Evolutionary conservation across 2,888 invertebrate genomes (phyloP), one percentile per base, ranked within the genome.

Genomic region (Rhagonycha lutea): DNA sequence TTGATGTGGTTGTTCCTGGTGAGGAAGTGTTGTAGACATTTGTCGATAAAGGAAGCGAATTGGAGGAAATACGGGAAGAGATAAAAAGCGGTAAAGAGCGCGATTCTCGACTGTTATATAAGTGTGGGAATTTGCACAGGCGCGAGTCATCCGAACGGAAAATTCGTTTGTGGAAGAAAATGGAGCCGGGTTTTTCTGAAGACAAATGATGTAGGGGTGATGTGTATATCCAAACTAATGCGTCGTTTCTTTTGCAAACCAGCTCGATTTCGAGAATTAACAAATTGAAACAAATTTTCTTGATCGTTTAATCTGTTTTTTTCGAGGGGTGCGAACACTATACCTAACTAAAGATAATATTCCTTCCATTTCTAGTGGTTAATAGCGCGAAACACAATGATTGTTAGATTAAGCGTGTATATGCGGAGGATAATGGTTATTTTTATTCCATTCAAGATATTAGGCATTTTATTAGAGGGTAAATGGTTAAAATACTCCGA

Each of bases 121-220:
- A 86, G 86, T 88, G 87, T 88, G 88, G 86, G 88, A 87, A 88
- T 83, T 83, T 79, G 82, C 84, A 81, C 86, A 86, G 86, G 83
- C 85, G 85, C 80, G 81, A 82, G 78, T 86, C 86, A 85, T 81
- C 86, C 86, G 86, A 81, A 85, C 85, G 85, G 87, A 87, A 88
- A 88, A 88, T 88, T 88, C 88, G 88, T 88, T 88, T 88, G 88
- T 88, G 84, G 85, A 86, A 85, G 86, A 87, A 87, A 87, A 87
- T 87, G 87, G 87, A 85, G 86, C 85, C 84, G 85, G 86, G 85
- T 87, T 87, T 87, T 87, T 86, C 86, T 85, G 84, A 86, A 88
- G 88, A 88, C 88, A 88, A 88, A 88, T 87, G 87, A 87, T 87
- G 86, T 85, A 83, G 79, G 47, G 81, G 77, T 77, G 79, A 84